Base-by-base conservation (phyloP, 2,888 invertebrate species). In the Pollenia griseotomentosa region DNA sequence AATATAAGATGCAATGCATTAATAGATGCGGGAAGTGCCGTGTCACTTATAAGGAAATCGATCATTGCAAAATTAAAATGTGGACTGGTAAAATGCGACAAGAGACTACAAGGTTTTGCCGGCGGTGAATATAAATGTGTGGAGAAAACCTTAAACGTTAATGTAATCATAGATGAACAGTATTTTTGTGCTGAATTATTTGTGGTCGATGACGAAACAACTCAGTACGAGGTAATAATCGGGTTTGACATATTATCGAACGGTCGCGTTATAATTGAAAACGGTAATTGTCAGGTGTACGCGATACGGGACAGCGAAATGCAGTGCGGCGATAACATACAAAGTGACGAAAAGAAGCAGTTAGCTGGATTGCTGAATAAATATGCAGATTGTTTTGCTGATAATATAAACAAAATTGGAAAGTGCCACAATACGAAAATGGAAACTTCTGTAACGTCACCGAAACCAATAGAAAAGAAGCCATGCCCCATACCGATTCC, bases 21-120 rank as follows among this genome's bases (percentile, higher is more conserved):
- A 59, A 74, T 83, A 23, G 83, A 83, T 57, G 85, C 85, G 57
- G 87, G 83, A 51, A 85, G 87, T 74, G 65, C 12, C 7, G 83
- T 48, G 14, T 85, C 85, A 2, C 48, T 80, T 16, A 19, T 85
- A 0, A 51, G 16, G 48, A 16, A n/a, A 16, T 57, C 48, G 4
- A 40, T 85, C 40, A 79, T 66, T 3, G 40, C 44, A 16, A 68
- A 44, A 42, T 75, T 61, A 40, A 61, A 42, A 1, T 33, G 65
- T 16, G 44, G 42, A n/a, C 8, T 84, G 1, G 11, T 66, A 23
- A 53, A 40, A 2, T 83, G 77, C 42, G 57, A 68, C 14, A 70
- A 86, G 48, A 48, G 19, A 33, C 14, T 86, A 12, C 33, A 59
- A 33, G 80, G 80, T 46, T 87, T 87, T 23, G 68, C 77, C 1